phyloP scores from a whole-genome alignment of 2,888 invertebrate species.

The Thymelicus acteon region DNA sequence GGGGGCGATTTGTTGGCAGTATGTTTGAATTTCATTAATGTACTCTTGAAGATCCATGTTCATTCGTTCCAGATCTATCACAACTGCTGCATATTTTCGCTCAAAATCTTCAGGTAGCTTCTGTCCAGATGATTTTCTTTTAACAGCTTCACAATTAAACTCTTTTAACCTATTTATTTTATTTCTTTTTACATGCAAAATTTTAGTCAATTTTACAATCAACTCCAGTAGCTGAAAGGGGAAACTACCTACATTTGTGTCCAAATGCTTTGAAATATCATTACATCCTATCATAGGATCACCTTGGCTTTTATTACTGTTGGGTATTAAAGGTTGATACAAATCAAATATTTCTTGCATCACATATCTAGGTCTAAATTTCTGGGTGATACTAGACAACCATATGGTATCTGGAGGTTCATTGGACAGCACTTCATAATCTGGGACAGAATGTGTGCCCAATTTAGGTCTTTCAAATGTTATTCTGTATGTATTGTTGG shows the following conservation, averaged over 20 bases:
- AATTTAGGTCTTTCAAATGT: conserved; percentile 96
- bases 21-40: conserved; percentile 92
- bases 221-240: conserved; percentile 93
- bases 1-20: conserved; percentile 94
- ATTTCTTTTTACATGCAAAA: conserved; percentile 91
- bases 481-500: conserved; percentile 96
- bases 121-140: conserved; percentile 91
- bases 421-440: conserved; percentile 97
- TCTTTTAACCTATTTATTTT: conserved; percentile 92
- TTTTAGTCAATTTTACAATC: conserved; percentile 94
- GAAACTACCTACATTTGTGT: conserved; percentile 89
- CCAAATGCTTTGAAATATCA: conserved; percentile 73
- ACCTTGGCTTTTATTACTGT: conserved; percentile 79
- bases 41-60: conserved; percentile 95
- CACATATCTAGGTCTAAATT: conserved; percentile 89
- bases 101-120: conserved; percentile 94
- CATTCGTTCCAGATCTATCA: conserved; percentile 95
- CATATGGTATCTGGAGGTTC: conserved; percentile 96
- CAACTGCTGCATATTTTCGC: conserved; percentile 93
- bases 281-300: conserved; percentile 89
- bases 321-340: conserved; percentile 64
- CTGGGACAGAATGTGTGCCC: conserved; percentile 97
- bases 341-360: conserved; percentile 83
- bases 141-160: conserved; percentile 96
- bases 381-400: conserved; percentile 92